Evolutionary conservation across 1,140 invertebrate genomes (phyloP).

Genomic region (Drosophila lowei): DNA sequence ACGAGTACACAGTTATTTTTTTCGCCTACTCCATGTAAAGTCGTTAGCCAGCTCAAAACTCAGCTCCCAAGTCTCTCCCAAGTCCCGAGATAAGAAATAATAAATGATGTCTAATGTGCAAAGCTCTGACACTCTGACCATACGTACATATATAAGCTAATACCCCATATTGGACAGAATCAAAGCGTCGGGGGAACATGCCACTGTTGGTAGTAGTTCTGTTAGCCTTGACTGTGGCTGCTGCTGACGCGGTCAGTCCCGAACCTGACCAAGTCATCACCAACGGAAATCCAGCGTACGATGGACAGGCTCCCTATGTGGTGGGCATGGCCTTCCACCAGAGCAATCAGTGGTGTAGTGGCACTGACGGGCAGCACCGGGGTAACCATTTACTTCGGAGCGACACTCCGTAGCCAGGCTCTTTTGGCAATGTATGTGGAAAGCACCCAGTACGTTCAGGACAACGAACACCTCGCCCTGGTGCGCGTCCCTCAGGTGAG

Average conservation of each 20-base stretch:
- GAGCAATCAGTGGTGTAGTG: conserved; percentile 49
- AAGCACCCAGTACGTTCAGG: conserved; percentile 21
- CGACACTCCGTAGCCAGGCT: conserved; percentile 27
- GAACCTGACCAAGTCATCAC: conserved; percentile 32
- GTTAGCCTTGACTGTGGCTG: background rate
- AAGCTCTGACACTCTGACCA: too few species aligned
- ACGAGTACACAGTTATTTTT: too few species aligned
- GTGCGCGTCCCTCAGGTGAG: conserved; percentile 39
- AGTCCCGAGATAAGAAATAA: too few species aligned
- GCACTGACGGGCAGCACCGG: conserved; percentile 28
- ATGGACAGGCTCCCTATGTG: conserved; percentile 83
- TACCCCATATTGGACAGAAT: too few species aligned
- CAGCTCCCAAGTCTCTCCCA: too few species aligned
- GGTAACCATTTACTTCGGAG: conserved; percentile 72
- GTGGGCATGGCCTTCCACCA: conserved; percentile 72
- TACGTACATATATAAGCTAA: too few species aligned
- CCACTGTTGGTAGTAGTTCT: too few species aligned
- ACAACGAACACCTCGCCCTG: conserved; percentile 46
- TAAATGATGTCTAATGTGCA: too few species aligned
- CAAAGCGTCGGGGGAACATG: too few species aligned
- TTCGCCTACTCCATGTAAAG: too few species aligned
- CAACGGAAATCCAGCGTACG: conserved; percentile 38
- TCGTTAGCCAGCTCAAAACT: too few species aligned
- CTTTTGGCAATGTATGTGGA: conserved; percentile 26
- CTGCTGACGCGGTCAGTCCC: background rate